phyloP scores from a whole-genome alignment of 2,113 vertebrate species.

The Brachyhypopomus occidentalis region DNA sequence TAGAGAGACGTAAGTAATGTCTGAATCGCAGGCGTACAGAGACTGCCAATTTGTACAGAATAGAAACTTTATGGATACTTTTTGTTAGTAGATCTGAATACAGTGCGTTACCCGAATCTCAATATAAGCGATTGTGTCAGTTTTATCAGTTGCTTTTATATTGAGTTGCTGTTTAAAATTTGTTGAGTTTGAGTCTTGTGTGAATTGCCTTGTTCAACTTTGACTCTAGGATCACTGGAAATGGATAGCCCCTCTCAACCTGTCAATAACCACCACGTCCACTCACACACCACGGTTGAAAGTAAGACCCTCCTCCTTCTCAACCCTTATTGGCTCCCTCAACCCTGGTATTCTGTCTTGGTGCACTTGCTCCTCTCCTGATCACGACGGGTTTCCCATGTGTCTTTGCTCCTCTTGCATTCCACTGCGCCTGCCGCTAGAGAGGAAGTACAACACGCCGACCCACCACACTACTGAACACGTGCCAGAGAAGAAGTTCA shows the following conservation, averaged over 20 bases:
- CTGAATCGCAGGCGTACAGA: not conserved
- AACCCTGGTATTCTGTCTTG: not conserved
- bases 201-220: not conserved
- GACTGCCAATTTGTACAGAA: too few relatives aligned
- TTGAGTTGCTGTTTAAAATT: not conserved
- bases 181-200: not conserved
- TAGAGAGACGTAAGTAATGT: conserved; percentile 89
- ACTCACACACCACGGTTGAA: conserved; percentile 89
- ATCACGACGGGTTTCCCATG: too few relatives aligned
- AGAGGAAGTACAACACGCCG: conserved; percentile 92
- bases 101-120: too few relatives aligned
- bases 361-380: not conserved
- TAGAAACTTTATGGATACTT: not conserved
- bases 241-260: conserved; percentile 96
- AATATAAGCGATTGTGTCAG: too few relatives aligned
- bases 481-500: conserved; percentile 97
- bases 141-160: not conserved
- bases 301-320: conserved; percentile 77
- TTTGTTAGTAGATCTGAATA: not conserved
- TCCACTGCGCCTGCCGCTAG: conserved; percentile 64
- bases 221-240: conserved; percentile 86
- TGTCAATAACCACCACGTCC: conserved; percentile 96
- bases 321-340: conserved; percentile 22
- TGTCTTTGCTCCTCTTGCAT: not conserved
- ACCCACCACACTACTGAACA: conserved; percentile 93